Evolutionary conservation across 2,113 vertebrate species (phyloP), one percentile per base, ranked within the genome.

Genomic region (Sander lucioperca): DNA sequence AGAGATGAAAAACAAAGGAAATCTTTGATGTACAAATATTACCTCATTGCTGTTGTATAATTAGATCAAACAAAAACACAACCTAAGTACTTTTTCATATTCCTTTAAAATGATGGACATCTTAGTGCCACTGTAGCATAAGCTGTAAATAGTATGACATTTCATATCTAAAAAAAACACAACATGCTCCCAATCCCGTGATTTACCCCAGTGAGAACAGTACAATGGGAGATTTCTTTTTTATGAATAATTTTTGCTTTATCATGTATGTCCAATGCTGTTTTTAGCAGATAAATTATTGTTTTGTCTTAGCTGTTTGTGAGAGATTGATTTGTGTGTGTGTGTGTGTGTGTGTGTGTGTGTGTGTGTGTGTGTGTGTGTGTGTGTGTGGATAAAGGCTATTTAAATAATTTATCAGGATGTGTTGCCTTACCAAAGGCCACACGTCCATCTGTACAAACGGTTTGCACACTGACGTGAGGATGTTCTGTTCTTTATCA

Each of bases 401-500:
- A 99, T 99, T 99, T 99, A 99, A 99, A 97, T 99, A 99, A 99
- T 97, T 99, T 99, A 99, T 99, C 97, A 92, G 96, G 97, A 97
- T 97, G 93, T 96, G 96, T 95, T 95, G 95, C 96, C 96, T 93
- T 91, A 95, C 95, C 95, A 94, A 95, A 95, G 95, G 86, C 93
- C 83, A 94, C 95, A 86, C 95, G 96, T 98, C 97, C 97, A 92
- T 98, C 96, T 99, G 98, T 99, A 98, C 97, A 97, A 97, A 95
- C 96, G 84, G 94, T 99, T 99, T 99, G 97, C 98, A 98, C 98
- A 98, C 96, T 97, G 97, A 98, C 95, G 91, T 96, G 96, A 99
- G 97, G 95, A 97, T 96, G 94, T 95, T 94, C 84, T 90, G 91
- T 94, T 95, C 91, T 91, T 95, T 91, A 90, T 92, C 72, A 75